Base-by-base conservation (phyloP, 1,140 invertebrate species). In the Araneus ventricosus region DNA sequence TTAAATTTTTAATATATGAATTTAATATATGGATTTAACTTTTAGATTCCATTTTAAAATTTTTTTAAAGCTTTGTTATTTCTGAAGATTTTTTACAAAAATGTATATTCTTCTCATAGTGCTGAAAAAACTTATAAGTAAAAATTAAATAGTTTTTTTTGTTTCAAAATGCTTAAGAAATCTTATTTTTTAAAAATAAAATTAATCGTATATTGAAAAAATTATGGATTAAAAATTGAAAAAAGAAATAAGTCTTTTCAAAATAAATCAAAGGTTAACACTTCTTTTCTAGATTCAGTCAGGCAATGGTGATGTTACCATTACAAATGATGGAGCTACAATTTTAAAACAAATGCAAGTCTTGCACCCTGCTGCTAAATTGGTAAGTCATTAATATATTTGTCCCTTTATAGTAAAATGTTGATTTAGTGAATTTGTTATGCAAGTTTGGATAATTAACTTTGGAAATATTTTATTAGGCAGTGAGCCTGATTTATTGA, bases 291-390 rank as follows among this genome's bases (percentile, higher is more conserved):
- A 96, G 98, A 99, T 99, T 94, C 99, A 99, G 97, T 96, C 98
- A 84, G 97, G 97, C 24, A 99, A 99, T 96, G 99, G 99, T 17
- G 99, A 99, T 96, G 99, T 99, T 0, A 99, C 99, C 17, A 99
- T 99, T 92, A 99, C 99, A 80, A 99, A 99, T 96, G 99, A 99
- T 97, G 99, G 99, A 93, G 99, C 99, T 41, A 99, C 99, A 41
- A 99, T 99, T 96, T 96, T 99, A 63, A 99, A 99, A 95, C 98
- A 99, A 96, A 99, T 99, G 97, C 99, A 99, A 96, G 98, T 99
- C 17, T 96, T 99, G 94, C 99, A 99, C 96, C 99, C 99, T 92
- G 99, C 99, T 94, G 99, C 99, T 67, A 99, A 99, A 97, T 99
- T 99, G 99, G 98, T 99, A 96, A 95, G 94, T 94, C 39, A 86